Percentiles rank a stretch among this genome's conserved stretches.
phyloP scores from a whole-genome alignment of 2,113 vertebrate species.

The Salvelinus namaycush region DNA sequence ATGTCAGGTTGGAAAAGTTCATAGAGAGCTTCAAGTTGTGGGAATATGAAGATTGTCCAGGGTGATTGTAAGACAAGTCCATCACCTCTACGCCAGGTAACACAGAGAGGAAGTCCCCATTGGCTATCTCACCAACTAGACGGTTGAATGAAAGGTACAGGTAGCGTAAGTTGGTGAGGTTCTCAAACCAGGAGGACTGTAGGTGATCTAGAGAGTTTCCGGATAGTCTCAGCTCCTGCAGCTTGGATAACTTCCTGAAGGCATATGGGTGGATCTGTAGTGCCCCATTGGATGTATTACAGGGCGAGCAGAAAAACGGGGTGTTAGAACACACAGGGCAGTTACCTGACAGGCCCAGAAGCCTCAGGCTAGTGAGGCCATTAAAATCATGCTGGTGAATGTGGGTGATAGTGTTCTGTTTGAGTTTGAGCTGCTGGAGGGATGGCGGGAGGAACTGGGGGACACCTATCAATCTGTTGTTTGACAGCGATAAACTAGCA shows the following conservation, averaged over 20 bases:
- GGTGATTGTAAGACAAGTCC: slow-evolving; percentile 66
- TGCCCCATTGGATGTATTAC: slow-evolving; percentile 13
- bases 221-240: slow-evolving; percentile 41
- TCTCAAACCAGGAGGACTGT: slow-evolving; percentile 43
- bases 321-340: slow-evolving; percentile 59
- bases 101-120: slow-evolving; percentile 50
- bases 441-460: not conserved
- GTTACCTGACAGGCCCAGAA: slow-evolving; percentile 59
- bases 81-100: slow-evolving; percentile 58
- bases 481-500: slow-evolving; percentile 5
- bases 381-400: slow-evolving; percentile 27
- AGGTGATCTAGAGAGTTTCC: slow-evolving; percentile 43
- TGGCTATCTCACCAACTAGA: slow-evolving; percentile 44
- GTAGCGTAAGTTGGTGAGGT: slow-evolving; percentile 44
- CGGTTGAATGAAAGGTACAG: slow-evolving; percentile 62
- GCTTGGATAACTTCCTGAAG: slow-evolving; percentile 32
- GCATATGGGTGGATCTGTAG: slow-evolving; percentile 45
- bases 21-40: slow-evolving; percentile 39
- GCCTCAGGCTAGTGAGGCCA: slow-evolving; percentile 13
- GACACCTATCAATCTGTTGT: slow-evolving; percentile 29
- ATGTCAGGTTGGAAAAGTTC: slow-evolving; percentile 52
- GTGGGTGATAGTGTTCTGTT: slow-evolving; percentile 41
- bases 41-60: slow-evolving; percentile 24
- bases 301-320: slow-evolving; percentile 36
- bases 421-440: slow-evolving; percentile 23